A percentile compares a stretch with the other conserved stretches of the same genome.
Conservation (phyloP, 2,113 vertebrate genomes). For the Ammospiza nelsoni region DNA sequence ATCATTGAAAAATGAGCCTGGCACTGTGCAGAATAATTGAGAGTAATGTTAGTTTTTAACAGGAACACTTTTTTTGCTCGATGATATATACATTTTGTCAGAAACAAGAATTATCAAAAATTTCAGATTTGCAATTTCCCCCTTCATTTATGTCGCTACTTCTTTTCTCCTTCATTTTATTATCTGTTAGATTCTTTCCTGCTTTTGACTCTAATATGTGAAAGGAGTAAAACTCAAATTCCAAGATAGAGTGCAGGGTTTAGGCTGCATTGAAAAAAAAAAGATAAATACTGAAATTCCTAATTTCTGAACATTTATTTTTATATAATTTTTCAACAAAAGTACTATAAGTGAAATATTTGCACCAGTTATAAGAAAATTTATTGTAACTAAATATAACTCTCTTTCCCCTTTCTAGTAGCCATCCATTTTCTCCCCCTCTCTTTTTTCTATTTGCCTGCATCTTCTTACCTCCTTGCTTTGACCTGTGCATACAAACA, state of each 20-base stretch:
- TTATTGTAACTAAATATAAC: not conserved
- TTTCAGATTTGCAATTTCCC: not conserved
- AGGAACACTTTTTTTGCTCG: not conserved
- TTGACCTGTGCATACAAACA: not conserved
- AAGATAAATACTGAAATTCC: not conserved
- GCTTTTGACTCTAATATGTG: not conserved
- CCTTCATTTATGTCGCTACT: not conserved
- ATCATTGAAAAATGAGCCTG: constrained; percentile 56
- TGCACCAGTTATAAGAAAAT: not conserved
- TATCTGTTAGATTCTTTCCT: not conserved
- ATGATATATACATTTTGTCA: not conserved
- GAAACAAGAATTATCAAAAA: not conserved
- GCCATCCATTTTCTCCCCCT: not conserved
- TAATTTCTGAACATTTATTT: not conserved
- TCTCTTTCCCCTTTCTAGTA: not conserved
- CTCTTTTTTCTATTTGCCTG: not conserved
- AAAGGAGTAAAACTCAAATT: not conserved
- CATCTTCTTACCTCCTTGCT: not conserved
- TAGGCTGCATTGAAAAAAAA: not conserved
- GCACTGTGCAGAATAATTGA: constrained; percentile 20
- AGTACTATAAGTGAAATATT: not conserved
- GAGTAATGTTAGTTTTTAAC: constrained; percentile 47
- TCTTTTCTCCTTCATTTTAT: not conserved
- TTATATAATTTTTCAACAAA: not conserved
- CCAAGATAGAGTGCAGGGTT: not conserved